phyloP scores from a whole-genome alignment of 2,888 invertebrate genomes.

The Diaprepes abbreviatus region DNA sequence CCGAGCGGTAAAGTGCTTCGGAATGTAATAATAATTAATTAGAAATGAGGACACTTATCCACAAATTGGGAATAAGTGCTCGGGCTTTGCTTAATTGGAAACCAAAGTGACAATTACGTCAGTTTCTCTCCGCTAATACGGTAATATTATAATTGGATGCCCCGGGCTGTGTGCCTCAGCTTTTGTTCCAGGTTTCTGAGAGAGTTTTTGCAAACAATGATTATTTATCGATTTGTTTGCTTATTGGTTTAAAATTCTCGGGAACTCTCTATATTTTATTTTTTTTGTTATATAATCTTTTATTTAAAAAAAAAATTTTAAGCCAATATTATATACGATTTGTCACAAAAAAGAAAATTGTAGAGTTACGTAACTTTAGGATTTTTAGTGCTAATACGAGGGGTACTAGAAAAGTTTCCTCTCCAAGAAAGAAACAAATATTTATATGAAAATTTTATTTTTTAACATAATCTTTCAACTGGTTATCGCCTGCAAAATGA shows the following conservation, averaged over 20 bases:
- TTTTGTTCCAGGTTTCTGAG: slow-evolving; percentile 40
- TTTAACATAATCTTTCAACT: too few relatives aligned
- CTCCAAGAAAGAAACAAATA: too few relatives aligned
- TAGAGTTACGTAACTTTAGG: too few relatives aligned
- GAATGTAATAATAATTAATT: slow-evolving; percentile 39
- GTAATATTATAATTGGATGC: slow-evolving; percentile 67
- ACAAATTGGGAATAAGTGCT: slow-evolving; percentile 55
- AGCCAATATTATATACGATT: too few relatives aligned
- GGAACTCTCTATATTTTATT: too few relatives aligned
- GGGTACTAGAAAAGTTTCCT: too few relatives aligned
- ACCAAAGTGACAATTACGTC: slow-evolving; percentile 67
- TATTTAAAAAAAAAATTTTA: too few relatives aligned
- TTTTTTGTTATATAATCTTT: too few relatives aligned
- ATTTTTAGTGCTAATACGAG: too few relatives aligned
- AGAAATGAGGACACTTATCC: slow-evolving; percentile 43
- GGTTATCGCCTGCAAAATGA: too few relatives aligned
- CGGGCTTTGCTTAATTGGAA: slow-evolving; percentile 65
- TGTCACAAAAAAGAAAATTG: too few relatives aligned
- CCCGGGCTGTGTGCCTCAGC: slow-evolving; percentile 58
- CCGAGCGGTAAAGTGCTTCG: background rate
- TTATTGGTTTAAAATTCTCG: background rate
- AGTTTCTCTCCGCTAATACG: slow-evolving; percentile 60
- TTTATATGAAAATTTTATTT: too few relatives aligned
- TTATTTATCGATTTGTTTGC: background rate
- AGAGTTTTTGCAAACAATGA: slow-evolving; percentile 30